These are phyloP conservation scores for Netelia fuscicornis DNA, from an alignment of 2,888 invertebrate species.

Conservation along the genomic window DNA sequence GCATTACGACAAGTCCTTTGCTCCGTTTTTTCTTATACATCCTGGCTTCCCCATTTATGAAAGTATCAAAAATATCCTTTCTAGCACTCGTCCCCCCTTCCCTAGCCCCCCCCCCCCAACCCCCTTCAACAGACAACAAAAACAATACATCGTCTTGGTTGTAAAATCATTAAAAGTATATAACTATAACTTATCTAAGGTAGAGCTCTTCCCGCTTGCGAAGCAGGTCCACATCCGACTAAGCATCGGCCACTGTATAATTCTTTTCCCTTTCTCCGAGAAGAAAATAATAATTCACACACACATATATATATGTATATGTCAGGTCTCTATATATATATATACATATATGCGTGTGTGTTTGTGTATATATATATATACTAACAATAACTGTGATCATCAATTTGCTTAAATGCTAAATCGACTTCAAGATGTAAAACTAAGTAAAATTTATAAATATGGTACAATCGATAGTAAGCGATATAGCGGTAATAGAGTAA, in stretches of 20 bases:
- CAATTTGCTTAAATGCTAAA: constrained; percentile 77
- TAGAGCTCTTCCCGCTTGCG: constrained; percentile 77
- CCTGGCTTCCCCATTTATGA: constrained; percentile 84
- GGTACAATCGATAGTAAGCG: constrained; percentile 83
- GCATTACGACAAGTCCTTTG: constrained; percentile 80
- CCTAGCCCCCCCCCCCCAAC: not conserved
- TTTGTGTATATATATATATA: constrained; percentile 45
- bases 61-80: constrained; percentile 87
- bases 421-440: constrained; percentile 82
- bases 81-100: constrained; percentile 80
- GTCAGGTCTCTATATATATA: not conserved
- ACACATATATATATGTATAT: not conserved
- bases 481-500: constrained; percentile 83
- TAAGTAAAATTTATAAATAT: constrained; percentile 83
- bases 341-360: constrained; percentile 1
- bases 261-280: constrained; percentile 57
- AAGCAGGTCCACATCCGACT: constrained; percentile 74
- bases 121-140: constrained; percentile 82
- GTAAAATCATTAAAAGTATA: constrained; percentile 81
- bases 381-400: constrained; percentile 68
- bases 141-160: constrained; percentile 79
- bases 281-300: constrained; percentile 57
- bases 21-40: constrained; percentile 79
- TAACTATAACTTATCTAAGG: constrained; percentile 78
- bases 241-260: constrained; percentile 73